Evolutionary conservation across 2,888 invertebrate species (phyloP), one percentile per base, ranked within the genome.

Genomic region (Agrypnus murinus): DNA sequence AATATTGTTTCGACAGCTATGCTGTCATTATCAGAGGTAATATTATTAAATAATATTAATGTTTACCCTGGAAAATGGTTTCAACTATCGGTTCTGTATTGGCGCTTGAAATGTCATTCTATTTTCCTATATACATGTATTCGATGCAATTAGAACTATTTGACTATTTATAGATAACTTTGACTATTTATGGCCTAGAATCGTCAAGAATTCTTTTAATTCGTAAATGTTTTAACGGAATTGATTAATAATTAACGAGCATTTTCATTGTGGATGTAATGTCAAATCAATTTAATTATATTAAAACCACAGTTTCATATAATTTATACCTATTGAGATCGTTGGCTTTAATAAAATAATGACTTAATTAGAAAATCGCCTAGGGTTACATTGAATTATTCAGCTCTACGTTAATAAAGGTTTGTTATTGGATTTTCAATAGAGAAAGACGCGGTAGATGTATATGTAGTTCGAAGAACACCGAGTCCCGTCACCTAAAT

Each of bases 401-500:
- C 55, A 55, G 5, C 10, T n/a, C 3, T 36, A 10, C 38, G 17
- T n/a, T 38, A 38, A 55, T 55, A 36, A 55, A 55, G 36, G 55
- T 55, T 55, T 55, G 36, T 55, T 55, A 55, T 55, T 34, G 36
- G 36, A 55, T 55, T 55, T 55, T 55, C 55, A 55, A 36, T 43
- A 40, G 55, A 32, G 15, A 10, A 25, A 34, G 58, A 25, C 58
- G 14, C 19, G 25, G 12, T 43, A 25, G 43, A 25, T 43, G 43
- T 58, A 31, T 38, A 53, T 58, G n/a, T 65, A 55, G 53, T 64
- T 53, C 48, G 32, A 25, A 68, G 53, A 31, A 62, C 80, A 12
- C 31, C 79, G 80, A 77, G 75, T 75, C 77, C 75, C 77, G 79
- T 76, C 77, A 78, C 73, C 74, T 76, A 81, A 82, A 81, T 81